phyloP scores from a whole-genome alignment of 2,888 invertebrate genomes.

The Lithophane leautieri region DNA sequence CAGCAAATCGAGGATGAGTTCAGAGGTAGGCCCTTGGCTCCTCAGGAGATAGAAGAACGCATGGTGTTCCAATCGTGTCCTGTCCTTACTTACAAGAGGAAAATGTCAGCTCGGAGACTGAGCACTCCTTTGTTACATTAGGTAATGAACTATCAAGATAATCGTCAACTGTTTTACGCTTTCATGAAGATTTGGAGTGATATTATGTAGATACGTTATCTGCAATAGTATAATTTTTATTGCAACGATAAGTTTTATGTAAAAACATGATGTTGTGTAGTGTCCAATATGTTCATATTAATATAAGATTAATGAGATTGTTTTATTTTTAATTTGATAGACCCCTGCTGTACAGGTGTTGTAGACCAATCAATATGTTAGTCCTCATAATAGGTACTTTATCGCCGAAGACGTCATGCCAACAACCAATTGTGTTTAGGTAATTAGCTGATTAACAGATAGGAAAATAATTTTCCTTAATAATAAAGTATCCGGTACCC shows the following conservation, averaged over 20 bases:
- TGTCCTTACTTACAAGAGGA: slow-evolving; percentile 73
- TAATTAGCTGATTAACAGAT: slow-evolving; percentile 24
- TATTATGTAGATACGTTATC: slow-evolving; percentile 54
- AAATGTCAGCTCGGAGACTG: slow-evolving; percentile 73
- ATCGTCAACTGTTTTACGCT: slow-evolving; percentile 42
- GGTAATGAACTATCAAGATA: slow-evolving; percentile 19
- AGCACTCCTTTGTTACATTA: slow-evolving; percentile 73
- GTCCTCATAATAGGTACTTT: not conserved
- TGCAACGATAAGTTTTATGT: slow-evolving; percentile 41
- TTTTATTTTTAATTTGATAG: slow-evolving; percentile 22
- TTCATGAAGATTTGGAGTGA: slow-evolving; percentile 35
- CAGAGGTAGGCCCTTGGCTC: slow-evolving; percentile 75
- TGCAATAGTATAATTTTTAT: slow-evolving; percentile 43
- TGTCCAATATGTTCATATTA: slow-evolving; percentile 30
- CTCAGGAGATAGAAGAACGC: slow-evolving; percentile 74
- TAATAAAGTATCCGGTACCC: not conserved
- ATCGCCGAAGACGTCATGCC: slow-evolving; percentile 7
- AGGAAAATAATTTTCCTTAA: slow-evolving; percentile 8
- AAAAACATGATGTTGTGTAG: slow-evolving; percentile 38
- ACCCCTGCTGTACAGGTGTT: slow-evolving; percentile 2
- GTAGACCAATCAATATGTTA: slow-evolving; percentile 12
- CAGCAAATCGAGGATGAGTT: slow-evolving; percentile 92
- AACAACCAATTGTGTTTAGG: not conserved
- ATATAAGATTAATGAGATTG: slow-evolving; percentile 35
- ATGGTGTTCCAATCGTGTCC: slow-evolving; percentile 76